Conservation (phyloP, 2,113 vertebrate species). For the Istiophorus platypterus region DNA sequence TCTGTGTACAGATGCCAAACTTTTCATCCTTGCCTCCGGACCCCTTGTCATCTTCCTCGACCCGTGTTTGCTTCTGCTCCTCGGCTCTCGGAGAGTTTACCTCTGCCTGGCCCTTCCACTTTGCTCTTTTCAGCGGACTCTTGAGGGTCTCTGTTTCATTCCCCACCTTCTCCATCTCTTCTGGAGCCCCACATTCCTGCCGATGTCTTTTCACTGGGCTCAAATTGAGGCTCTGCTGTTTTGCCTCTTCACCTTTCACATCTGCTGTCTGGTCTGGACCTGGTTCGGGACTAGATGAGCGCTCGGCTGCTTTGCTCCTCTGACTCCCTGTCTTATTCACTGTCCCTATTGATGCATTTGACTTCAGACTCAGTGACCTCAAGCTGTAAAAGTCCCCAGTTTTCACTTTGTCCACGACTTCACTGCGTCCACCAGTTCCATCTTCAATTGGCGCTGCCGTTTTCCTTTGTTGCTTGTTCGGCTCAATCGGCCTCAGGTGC, state of each 20-base stretch:
- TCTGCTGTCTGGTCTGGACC: background rate
- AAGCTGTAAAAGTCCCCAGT: background rate
- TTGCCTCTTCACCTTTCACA: background rate
- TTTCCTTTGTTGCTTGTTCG: too few species aligned
- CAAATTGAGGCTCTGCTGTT: fast-evolving
- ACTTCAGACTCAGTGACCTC: background rate
- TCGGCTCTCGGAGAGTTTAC: background rate
- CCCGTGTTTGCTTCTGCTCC: background rate
- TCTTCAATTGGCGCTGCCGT: background rate
- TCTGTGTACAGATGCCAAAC: background rate
- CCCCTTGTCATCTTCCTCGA: too few species aligned
- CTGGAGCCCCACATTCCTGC: background rate
- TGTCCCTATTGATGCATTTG: too few species aligned
- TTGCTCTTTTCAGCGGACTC: conserved; percentile 12
- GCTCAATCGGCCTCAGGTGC: too few species aligned
- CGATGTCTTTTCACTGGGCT: background rate
- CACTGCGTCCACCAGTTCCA: background rate
- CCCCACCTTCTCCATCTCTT: background rate
- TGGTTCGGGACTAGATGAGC: too few species aligned
- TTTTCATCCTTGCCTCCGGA: too few species aligned
- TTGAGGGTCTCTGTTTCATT: background rate
- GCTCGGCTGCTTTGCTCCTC: too few species aligned
- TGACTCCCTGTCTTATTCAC: too few species aligned
- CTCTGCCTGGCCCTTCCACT: background rate
- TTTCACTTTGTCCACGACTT: background rate